Conservation (phyloP, 2,113 vertebrate genomes). For the Hypomesus transpacificus region DNA sequence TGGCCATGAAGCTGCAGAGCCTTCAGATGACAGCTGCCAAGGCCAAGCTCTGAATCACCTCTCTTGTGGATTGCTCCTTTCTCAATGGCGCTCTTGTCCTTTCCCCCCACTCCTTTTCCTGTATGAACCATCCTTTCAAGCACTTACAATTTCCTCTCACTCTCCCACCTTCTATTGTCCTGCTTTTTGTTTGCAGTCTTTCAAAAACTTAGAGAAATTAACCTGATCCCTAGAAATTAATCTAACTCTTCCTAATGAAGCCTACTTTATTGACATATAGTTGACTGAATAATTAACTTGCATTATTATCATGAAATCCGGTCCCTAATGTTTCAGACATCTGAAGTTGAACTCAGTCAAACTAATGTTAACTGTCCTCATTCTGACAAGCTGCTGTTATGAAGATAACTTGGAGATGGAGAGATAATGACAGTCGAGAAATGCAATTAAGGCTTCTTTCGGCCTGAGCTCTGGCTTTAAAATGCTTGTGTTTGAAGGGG, state of each 20-base stretch:
- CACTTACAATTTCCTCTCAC: too few relatives aligned
- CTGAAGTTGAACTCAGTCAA: too few relatives aligned
- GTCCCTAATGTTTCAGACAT: too few relatives aligned
- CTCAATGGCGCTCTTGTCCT: neutral
- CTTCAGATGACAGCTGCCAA: constrained; percentile 83
- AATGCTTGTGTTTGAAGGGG: neutral
- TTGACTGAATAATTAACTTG: neutral
- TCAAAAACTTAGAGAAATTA: neutral
- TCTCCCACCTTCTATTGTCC: neutral
- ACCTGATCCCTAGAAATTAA: neutral
- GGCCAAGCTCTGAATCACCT: constrained; percentile 82
- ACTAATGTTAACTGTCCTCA: too few relatives aligned
- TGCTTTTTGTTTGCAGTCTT: neutral
- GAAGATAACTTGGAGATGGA: neutral
- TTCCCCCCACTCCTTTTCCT: neutral
- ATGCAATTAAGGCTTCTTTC: neutral
- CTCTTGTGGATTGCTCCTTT: neutral
- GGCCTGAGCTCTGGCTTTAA: neutral
- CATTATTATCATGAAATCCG: neutral
- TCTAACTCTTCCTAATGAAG: neutral
- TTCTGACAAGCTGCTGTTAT: too few relatives aligned
- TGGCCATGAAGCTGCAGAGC: constrained; percentile 94
- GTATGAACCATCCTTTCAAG: too few relatives aligned
- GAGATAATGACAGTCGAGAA: neutral
- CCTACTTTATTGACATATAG: neutral